Evolutionary conservation across 2,888 invertebrate genomes (phyloP).

Genomic region (Andrena bicolor): DNA sequence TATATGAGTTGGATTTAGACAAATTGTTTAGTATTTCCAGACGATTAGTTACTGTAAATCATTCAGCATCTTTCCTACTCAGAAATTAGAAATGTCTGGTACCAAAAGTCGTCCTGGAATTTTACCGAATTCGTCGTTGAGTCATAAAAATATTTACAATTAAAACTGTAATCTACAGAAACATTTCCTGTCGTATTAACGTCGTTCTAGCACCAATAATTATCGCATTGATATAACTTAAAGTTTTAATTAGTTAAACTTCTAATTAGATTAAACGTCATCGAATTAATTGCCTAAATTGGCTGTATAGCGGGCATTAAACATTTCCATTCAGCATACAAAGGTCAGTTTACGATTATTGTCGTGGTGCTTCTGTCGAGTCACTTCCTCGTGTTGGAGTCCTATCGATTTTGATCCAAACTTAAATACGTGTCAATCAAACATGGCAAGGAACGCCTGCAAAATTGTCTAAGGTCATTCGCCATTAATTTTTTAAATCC

Average conservation of each 20-base stretch:
- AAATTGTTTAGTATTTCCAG: no score
- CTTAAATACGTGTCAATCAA: background rate
- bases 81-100: no score
- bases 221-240: conserved; percentile 37
- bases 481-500: background rate
- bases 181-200: conserved; percentile 31
- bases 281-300: conserved; percentile 51
- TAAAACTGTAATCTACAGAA: conserved; percentile 17
- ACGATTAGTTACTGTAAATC: no score
- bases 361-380: conserved; percentile 12
- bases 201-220: conserved; percentile 9
- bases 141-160: conserved; percentile 27
- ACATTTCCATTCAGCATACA: conserved; percentile 41
- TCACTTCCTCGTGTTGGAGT: conserved; percentile 11
- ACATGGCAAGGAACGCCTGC: background rate
- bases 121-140: background rate
- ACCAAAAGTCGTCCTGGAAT: no score
- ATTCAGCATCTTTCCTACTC: no score
- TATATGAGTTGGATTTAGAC: no score
- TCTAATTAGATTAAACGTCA: conserved; percentile 44
- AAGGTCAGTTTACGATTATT: conserved; percentile 41
- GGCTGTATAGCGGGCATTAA: conserved; percentile 31
- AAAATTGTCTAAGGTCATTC: background rate
- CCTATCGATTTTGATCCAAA: background rate
- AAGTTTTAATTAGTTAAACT: conserved; percentile 31